These are phyloP conservation scores for Cecropterus lyciades DNA, from an alignment of 1,140 invertebrate genomes.

Conservation along the genomic window DNA sequence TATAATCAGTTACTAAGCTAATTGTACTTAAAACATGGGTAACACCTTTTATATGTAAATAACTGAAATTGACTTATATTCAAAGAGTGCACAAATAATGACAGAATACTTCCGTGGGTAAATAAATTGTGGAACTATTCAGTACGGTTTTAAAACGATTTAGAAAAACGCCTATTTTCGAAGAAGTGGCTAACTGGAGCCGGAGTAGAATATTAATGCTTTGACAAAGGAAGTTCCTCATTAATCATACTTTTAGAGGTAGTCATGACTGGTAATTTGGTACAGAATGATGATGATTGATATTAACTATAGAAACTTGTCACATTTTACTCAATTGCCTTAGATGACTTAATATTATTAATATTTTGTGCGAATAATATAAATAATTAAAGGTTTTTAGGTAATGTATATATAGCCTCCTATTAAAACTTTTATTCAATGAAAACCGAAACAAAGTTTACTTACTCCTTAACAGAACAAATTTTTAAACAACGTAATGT, in stretches of 20 bases:
- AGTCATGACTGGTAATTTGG: background rate
- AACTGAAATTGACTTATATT: slow-evolving; percentile 43
- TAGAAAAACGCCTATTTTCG: slow-evolving; percentile 30
- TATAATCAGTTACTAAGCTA: too few species aligned
- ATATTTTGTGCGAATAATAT: too few species aligned
- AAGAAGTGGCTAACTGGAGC: slow-evolving; percentile 9
- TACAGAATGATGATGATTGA: background rate
- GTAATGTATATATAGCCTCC: too few species aligned
- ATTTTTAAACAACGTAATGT: too few species aligned
- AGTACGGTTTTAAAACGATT: slow-evolving; percentile 44
- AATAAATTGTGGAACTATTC: slow-evolving; percentile 53
- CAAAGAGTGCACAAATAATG: slow-evolving; percentile 33
- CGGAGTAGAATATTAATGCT: slow-evolving; percentile 7
- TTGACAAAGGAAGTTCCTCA: slow-evolving; percentile 2
- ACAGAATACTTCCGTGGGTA: slow-evolving; percentile 41
- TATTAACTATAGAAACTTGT: too few species aligned
- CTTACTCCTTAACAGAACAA: too few species aligned
- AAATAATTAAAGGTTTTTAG: too few species aligned
- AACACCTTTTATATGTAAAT: background rate
- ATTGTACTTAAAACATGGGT: too few species aligned
- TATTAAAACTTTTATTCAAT: too few species aligned
- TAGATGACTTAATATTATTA: too few species aligned
- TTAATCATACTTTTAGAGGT: slow-evolving; percentile 3
- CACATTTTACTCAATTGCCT: too few species aligned
- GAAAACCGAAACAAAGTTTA: too few species aligned